A percentile compares a stretch with the other conserved stretches of the same genome.
Conservation (phyloP, 92 coral and sea anemone genomes). For the Montipora capitata region DNA sequence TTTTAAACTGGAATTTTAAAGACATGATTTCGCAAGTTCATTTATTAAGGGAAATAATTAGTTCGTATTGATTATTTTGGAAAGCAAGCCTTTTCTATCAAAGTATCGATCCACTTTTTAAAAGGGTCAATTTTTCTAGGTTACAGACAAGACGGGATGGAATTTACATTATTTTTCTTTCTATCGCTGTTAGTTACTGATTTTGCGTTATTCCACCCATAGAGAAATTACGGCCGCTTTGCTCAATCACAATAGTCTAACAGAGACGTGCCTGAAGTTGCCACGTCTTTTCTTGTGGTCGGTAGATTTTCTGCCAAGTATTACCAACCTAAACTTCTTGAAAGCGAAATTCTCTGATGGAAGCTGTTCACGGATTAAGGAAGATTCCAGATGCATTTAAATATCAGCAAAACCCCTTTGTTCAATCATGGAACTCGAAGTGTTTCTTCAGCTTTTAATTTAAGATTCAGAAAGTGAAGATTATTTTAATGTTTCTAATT, state of each 20-base stretch:
- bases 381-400: not conserved
- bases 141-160: slow-evolving; percentile 13
- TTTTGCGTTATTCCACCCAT: not conserved
- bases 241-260: not conserved
- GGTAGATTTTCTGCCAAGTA: not conserved
- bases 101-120: not conserved
- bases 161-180: slow-evolving; percentile 13
- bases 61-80: not conserved
- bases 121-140: slow-evolving; percentile 22
- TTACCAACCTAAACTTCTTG: not conserved
- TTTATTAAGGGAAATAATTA: not conserved
- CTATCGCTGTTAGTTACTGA: not conserved
- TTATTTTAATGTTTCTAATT: slow-evolving; percentile 3
- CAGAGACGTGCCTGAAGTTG: not conserved
- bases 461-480: not conserved
- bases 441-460: slow-evolving; percentile 51
- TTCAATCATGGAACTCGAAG: not conserved
- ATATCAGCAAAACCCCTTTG: not conserved
- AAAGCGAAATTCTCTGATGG: not conserved
- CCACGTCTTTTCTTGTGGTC: not conserved
- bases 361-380: not conserved
- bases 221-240: too few relatives aligned
- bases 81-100: not conserved
- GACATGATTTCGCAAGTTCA: not conserved
- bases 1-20: slow-evolving; percentile 2